Conservation (phyloP, 2,113 vertebrate genomes). For the Tetraodon nigroviridis region DNA sequence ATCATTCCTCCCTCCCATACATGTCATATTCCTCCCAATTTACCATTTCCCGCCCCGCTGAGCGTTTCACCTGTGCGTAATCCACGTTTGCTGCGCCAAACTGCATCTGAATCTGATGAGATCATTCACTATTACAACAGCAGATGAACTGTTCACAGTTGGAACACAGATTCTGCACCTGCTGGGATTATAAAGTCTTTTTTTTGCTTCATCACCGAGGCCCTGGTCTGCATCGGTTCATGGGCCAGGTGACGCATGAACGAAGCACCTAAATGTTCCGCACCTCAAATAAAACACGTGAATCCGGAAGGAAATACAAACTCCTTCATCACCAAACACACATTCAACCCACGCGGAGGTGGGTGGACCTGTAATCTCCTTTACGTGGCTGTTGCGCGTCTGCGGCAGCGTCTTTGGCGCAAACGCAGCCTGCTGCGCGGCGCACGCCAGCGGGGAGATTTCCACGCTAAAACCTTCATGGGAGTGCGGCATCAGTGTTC, state of each 20-base stretch:
- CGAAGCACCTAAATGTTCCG: not conserved
- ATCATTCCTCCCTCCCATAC: constrained; percentile 13
- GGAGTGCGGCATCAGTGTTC: too few species aligned
- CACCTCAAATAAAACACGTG: not conserved
- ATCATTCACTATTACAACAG: too few species aligned
- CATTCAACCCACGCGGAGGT: too few species aligned
- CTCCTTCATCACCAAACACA: not conserved
- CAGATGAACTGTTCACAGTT: not conserved
- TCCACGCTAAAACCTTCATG: constrained; percentile 12
- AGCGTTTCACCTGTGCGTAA: too few species aligned
- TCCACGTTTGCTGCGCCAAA: too few species aligned
- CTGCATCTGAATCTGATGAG: too few species aligned
- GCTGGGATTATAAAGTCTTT: not conserved
- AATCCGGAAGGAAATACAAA: not conserved
- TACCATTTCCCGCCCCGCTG: not conserved
- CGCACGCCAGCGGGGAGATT: constrained; percentile 33
- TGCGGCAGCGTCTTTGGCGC: constrained; percentile 23
- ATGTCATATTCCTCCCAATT: constrained; percentile 7
- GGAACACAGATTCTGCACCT: not conserved
- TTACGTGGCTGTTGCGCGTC: not conserved
- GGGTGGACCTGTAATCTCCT: too few species aligned
- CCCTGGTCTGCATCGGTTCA: constrained; percentile 1
- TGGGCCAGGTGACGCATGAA: constrained; percentile 9
- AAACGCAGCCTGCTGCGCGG: constrained; percentile 17
- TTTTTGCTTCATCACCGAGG: not conserved